phyloP scores from a whole-genome alignment of 2,113 vertebrate genomes.

The Emydura subglobosa region DNA sequence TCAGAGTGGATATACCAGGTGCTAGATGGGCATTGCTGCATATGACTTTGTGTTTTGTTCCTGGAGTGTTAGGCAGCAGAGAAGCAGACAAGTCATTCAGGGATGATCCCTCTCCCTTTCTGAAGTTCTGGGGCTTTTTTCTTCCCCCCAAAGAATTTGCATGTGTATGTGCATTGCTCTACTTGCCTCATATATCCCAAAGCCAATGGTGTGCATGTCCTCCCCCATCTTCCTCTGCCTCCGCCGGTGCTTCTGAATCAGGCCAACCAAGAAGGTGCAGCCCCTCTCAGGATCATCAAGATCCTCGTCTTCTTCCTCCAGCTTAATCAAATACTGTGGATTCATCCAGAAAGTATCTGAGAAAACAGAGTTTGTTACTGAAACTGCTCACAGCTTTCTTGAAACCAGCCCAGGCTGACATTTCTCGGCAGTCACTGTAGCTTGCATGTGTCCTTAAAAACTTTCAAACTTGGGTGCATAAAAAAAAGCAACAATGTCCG shows the following conservation, averaged over 20 bases:
- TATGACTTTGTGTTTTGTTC: background rate
- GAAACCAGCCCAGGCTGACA: fast-evolving
- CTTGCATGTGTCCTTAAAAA: background rate
- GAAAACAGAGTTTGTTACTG: background rate
- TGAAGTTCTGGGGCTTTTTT: fast-evolving
- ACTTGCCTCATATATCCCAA: conserved; percentile 93
- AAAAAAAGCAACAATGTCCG: background rate
- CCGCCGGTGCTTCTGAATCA: conserved; percentile 96
- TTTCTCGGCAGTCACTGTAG: background rate
- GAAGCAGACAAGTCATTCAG: background rate
- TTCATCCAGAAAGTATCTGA: conserved; percentile 96
- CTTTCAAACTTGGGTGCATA: background rate
- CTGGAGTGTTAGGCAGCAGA: background rate
- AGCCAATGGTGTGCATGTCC: conserved; percentile 96
- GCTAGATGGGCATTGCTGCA: background rate
- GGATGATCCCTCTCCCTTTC: background rate
- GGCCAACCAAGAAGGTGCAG: conserved; percentile 92
- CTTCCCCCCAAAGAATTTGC: background rate
- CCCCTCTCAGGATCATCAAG: conserved; percentile 85
- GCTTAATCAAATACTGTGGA: conserved; percentile 90
- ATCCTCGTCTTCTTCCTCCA: conserved; percentile 93
- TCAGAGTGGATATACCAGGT: background rate
- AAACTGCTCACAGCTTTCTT: background rate
- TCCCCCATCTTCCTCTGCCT: conserved; percentile 89
- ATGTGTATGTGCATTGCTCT: background rate